Evolutionary conservation across 2,888 invertebrate species (phyloP).

Genomic region (Harpalus rufipes): DNA sequence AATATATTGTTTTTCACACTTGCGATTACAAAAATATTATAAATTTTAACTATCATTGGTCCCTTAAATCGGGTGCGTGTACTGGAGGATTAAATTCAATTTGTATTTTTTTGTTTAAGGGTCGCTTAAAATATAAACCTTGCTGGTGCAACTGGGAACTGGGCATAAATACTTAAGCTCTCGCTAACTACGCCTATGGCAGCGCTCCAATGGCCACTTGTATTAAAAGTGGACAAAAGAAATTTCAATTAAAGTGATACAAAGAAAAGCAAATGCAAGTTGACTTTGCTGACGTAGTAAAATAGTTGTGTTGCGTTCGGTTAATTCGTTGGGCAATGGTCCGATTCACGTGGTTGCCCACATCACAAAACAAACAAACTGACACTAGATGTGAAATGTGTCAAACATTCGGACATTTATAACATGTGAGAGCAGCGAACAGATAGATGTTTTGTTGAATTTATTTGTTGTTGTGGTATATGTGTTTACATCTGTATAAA

Average conservation of each 20-base stretch:
- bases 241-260: constrained; percentile 44
- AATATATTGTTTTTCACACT: no score
- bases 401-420: constrained; percentile 45
- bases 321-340: constrained; percentile 31
- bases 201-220: constrained; percentile 1
- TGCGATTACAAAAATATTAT: no score
- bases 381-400: constrained; percentile 34
- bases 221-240: constrained; percentile 18
- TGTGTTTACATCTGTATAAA: constrained; percentile 38
- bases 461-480: constrained; percentile 27
- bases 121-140: no score
- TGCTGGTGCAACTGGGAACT: no score
- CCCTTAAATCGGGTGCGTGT: no score
- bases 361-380: constrained; percentile 52
- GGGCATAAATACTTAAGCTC: no score
- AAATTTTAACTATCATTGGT: no score
- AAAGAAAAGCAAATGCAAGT: constrained; percentile 1
- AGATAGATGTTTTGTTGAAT: constrained; percentile 37
- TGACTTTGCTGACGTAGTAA: constrained; percentile 1
- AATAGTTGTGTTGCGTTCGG: constrained; percentile 2
- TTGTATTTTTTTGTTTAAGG: no score
- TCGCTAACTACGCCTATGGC: no score
- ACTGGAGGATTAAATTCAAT: no score
- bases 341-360: constrained; percentile 36
- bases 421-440: constrained; percentile 22